Conservation (phyloP, 2,888 invertebrate genomes). For the Iphiclides podalirius region DNA sequence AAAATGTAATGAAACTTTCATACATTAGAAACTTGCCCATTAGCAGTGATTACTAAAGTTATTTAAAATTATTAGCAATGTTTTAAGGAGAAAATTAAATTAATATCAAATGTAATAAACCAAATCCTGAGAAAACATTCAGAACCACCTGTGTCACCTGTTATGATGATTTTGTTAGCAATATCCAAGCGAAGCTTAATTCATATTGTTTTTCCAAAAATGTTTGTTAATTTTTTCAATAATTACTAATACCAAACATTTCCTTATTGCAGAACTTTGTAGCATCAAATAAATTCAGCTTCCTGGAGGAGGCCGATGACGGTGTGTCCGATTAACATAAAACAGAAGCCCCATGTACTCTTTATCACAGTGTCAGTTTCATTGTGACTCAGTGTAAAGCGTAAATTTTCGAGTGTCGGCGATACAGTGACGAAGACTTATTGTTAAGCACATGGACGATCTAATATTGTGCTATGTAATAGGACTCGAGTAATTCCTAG, state of each 20-base stretch:
- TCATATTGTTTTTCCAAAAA: too few relatives aligned
- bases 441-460: constrained; percentile 52
- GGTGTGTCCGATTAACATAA: constrained; percentile 67
- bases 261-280: constrained; percentile 82
- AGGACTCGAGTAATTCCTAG: constrained; percentile 64
- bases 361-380: constrained; percentile 51
- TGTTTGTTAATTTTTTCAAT: too few relatives aligned
- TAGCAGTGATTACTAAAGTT: too few relatives aligned
- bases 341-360: constrained; percentile 37
- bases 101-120: too few relatives aligned
- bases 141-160: too few relatives aligned
- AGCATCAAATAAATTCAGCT: constrained; percentile 88
- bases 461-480: constrained; percentile 62
- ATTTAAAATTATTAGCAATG: too few relatives aligned
- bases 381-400: constrained; percentile 73
- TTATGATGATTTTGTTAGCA: too few relatives aligned
- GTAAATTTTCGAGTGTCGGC: constrained; percentile 71
- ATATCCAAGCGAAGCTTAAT: too few relatives aligned
- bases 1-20: too few relatives aligned
- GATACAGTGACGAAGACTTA: constrained; percentile 54
- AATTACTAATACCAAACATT: constrained; percentile 2
- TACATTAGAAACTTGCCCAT: too few relatives aligned
- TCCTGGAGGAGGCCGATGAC: constrained; percentile 84
- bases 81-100: too few relatives aligned
- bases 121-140: too few relatives aligned